phyloP scores from a whole-genome alignment of 2,113 vertebrate genomes.

The Vulpes ferrilata region DNA sequence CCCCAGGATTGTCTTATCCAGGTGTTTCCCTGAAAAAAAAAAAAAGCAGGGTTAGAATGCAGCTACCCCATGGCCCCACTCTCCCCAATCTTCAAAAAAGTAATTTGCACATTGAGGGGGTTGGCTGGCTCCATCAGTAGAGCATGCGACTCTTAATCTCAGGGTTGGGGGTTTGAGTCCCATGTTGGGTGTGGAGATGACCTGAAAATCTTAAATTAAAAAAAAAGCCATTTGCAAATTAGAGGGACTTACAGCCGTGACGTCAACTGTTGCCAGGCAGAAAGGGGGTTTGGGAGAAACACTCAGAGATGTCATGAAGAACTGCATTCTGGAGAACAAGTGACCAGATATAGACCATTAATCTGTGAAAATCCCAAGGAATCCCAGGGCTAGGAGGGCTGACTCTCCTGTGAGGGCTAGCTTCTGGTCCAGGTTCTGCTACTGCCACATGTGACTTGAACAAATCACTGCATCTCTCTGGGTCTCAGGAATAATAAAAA shows the following conservation, averaged over 20 bases:
- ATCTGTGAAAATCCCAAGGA: not conserved
- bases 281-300: not conserved
- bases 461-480: slow-evolving; percentile 40
- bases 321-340: not conserved
- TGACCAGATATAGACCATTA: not conserved
- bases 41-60: not conserved
- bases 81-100: not conserved
- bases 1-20: not conserved
- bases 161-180: not conserved
- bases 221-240: not conserved
- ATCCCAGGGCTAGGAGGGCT: not conserved
- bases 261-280: slow-evolving; percentile 83
- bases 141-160: not conserved
- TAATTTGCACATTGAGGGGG: not conserved
- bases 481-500: not conserved
- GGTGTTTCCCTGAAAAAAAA: not conserved
- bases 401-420: not conserved
- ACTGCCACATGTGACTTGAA: not conserved
- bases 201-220: not conserved
- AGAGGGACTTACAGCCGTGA: slow-evolving; percentile 34
- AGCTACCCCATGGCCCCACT: not conserved
- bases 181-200: not conserved
- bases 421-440: slow-evolving; percentile 8
- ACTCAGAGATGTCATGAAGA: not conserved
- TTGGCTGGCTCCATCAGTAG: not conserved